These are phyloP conservation scores for Oxygymnocypris stewartii DNA, from an alignment of 2,113 vertebrate species.

Conservation along the genomic window DNA sequence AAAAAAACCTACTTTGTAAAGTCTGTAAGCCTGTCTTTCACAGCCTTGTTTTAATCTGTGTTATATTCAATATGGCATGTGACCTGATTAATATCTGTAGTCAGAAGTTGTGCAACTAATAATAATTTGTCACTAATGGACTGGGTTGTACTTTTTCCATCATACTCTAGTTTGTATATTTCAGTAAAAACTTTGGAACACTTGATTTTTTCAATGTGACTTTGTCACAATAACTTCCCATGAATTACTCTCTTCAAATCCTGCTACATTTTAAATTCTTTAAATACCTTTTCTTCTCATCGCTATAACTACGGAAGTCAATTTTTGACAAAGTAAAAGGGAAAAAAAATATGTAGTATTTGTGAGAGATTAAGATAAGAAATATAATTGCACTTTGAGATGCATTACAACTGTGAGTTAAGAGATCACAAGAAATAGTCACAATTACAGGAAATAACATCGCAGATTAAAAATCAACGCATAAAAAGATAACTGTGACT, in stretches of 20 bases:
- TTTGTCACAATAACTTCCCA: background rate
- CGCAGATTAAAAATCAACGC: background rate
- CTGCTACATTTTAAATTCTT: background rate
- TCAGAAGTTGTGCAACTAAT: background rate
- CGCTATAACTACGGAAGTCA: background rate
- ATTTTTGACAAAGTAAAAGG: background rate
- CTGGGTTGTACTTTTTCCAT: background rate
- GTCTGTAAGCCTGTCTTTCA: background rate
- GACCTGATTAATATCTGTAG: background rate
- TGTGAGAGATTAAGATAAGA: background rate
- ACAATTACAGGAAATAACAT: background rate
- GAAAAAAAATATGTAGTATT: background rate
- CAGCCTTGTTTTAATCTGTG: background rate
- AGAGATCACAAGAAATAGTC: background rate
- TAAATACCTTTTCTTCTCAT: background rate
- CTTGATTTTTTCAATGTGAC: background rate
- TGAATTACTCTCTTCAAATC: background rate
- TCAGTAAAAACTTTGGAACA: background rate
- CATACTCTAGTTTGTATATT: background rate
- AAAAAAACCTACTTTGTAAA: background rate
- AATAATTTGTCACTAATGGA: background rate
- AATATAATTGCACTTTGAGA: background rate
- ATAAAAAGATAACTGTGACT: too few species aligned
- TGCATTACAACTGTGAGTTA: background rate
- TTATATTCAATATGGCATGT: background rate